phyloP scores from a whole-genome alignment of 2,797 vertebrate species.

The Pseudopleuronectes americanus region DNA sequence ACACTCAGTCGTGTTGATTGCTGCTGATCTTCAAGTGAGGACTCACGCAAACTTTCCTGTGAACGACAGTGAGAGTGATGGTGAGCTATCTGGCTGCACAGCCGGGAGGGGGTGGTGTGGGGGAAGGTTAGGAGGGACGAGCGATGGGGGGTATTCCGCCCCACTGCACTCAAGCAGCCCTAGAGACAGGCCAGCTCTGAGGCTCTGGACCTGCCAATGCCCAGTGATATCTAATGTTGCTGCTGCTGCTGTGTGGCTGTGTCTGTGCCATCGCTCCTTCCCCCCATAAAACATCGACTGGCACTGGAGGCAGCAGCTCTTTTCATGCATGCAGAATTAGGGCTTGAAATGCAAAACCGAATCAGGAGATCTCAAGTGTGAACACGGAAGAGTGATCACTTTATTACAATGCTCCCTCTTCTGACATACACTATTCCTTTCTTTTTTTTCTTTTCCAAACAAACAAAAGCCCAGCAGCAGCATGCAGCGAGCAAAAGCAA shows the following conservation, averaged over 20 bases:
- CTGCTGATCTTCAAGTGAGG: conserved; percentile 74
- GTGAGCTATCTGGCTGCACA: conserved; percentile 57
- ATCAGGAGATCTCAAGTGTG: conserved; percentile 65
- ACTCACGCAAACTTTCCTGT: conserved; percentile 69
- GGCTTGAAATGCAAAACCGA: conserved; percentile 65
- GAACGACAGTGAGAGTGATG: conserved; percentile 62
- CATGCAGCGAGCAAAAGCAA: conserved; percentile 47
- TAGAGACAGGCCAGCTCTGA: conserved; percentile 45
- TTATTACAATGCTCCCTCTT: conserved; percentile 53
- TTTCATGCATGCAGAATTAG: conserved; percentile 70
- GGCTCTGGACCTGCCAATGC: conserved; percentile 53
- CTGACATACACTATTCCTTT: conserved; percentile 33
- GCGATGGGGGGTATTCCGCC: conserved; percentile 40
- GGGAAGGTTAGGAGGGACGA: conserved; percentile 18
- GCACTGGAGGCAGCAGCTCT: conserved; percentile 55
- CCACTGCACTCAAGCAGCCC: conserved; percentile 58
- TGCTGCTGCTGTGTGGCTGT: conserved; percentile 22
- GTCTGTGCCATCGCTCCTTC: conserved; percentile 27
- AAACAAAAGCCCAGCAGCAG: conserved; percentile 44
- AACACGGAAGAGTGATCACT: conserved; percentile 57
- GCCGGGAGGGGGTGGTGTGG: conserved; percentile 29
- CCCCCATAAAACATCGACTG: conserved; percentile 19
- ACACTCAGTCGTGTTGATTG: conserved; percentile 75
- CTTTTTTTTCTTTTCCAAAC: conserved; percentile 42
- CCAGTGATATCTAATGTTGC: conserved; percentile 45